Conservation (phyloP, 2,888 invertebrate genomes). For the Lithophane ornitopus region DNA sequence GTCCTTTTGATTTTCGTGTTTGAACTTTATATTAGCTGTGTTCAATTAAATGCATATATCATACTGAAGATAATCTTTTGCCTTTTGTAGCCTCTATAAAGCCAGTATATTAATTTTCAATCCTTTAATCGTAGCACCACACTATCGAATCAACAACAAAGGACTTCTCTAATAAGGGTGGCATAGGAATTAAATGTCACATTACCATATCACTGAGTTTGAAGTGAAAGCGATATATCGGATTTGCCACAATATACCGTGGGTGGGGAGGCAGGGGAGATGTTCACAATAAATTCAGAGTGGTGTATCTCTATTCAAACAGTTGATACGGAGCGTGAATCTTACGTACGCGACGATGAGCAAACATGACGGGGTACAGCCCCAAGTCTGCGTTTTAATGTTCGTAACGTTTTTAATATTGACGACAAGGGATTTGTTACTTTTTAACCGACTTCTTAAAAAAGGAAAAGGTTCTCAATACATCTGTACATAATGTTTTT, state of each 20-base stretch:
- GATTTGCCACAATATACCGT: slow-evolving; percentile 86
- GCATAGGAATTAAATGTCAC: slow-evolving; percentile 88
- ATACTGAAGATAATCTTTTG: background rate
- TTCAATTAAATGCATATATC: background rate
- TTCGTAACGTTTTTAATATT: slow-evolving; percentile 57
- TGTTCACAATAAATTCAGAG: slow-evolving; percentile 88
- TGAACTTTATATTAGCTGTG: background rate
- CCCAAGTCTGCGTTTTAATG: slow-evolving; percentile 63
- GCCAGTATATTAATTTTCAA: slow-evolving; percentile 40
- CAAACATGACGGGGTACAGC: slow-evolving; percentile 79
- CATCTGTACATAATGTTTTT: too few species aligned
- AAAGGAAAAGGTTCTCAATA: too few species aligned
- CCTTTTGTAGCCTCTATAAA: background rate
- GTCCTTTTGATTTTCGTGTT: background rate
- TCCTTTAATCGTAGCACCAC: slow-evolving; percentile 48
- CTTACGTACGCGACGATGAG: slow-evolving; percentile 85
- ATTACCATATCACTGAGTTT: slow-evolving; percentile 88
- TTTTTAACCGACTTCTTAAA: background rate
- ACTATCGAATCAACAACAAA: slow-evolving; percentile 67
- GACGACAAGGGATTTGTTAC: slow-evolving; percentile 5
- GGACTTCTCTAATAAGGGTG: slow-evolving; percentile 76
- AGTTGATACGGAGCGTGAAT: slow-evolving; percentile 87
- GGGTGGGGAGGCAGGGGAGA: slow-evolving; percentile 66
- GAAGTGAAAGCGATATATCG: slow-evolving; percentile 87
- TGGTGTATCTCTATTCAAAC: slow-evolving; percentile 89